These are phyloP conservation scores for Clarias macrocephalus DNA, from an alignment of 2,113 vertebrate genomes.

Conservation along the genomic window DNA sequence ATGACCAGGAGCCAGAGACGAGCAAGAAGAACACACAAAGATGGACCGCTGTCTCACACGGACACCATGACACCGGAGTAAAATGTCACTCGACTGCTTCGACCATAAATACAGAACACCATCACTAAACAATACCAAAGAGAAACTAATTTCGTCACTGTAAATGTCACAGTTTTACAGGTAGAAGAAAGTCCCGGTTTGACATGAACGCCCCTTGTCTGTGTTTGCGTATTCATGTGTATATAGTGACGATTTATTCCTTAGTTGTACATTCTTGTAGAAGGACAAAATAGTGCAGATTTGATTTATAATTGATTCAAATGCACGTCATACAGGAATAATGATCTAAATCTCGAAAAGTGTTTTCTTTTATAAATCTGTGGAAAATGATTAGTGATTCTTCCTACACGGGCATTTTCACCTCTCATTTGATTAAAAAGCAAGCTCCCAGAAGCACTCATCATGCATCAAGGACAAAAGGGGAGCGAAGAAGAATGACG, in stretches of 20 bases:
- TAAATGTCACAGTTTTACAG: no score
- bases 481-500: background rate
- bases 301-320: background rate
- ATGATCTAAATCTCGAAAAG: background rate
- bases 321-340: background rate
- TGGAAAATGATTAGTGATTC: background rate
- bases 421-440: background rate
- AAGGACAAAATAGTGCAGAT: background rate
- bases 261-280: background rate
- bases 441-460: background rate
- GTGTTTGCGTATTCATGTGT: no score
- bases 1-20: slow-evolving; percentile 48
- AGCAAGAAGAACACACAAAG: slow-evolving; percentile 43
- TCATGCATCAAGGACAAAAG: background rate
- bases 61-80: background rate
- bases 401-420: background rate
- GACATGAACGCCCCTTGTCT: no score
- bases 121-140: background rate
- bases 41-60: slow-evolving; percentile 41
- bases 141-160: no score
- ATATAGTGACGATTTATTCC: background rate
- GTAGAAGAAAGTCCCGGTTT: no score
- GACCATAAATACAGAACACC: background rate
- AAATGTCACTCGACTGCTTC: background rate
- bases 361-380: background rate